These are phyloP conservation scores for Anoplopoma fimbria DNA, from an alignment of 2,113 vertebrate genomes.

Conservation along the genomic window DNA sequence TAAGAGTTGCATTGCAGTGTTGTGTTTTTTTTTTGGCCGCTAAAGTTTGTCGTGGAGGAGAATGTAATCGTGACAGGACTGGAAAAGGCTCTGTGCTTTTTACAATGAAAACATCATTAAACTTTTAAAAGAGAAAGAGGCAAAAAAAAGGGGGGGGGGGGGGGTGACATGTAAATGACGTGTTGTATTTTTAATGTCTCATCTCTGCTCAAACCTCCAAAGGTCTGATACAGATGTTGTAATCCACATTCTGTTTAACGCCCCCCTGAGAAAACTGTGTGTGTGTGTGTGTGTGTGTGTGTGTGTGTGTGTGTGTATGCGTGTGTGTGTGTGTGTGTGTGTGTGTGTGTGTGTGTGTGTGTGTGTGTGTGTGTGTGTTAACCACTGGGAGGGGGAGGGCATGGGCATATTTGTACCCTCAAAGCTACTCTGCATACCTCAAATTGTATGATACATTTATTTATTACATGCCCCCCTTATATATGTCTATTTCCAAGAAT, in stretches of 20 bases:
- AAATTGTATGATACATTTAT: constrained; percentile 77
- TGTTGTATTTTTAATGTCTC: constrained; percentile 58
- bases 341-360: neutral
- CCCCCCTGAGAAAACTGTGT: constrained; percentile 58
- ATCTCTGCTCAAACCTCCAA: constrained; percentile 46
- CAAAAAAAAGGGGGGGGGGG: neutral
- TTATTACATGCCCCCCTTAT: constrained; percentile 66
- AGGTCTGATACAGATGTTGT: constrained; percentile 60
- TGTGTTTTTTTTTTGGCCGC: neutral
- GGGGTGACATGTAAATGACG: constrained; percentile 16
- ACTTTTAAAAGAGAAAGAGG: constrained; percentile 15
- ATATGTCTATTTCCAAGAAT: constrained; percentile 76
- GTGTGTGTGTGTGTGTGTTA: constrained; percentile 27
- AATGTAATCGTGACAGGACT: constrained; percentile 29
- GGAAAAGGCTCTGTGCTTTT: constrained; percentile 38
- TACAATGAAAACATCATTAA: constrained; percentile 11
- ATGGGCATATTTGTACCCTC: constrained; percentile 71
- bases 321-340: neutral
- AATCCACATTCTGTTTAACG: constrained; percentile 53
- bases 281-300: constrained; percentile 23
- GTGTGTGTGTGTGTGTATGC: constrained; percentile 2
- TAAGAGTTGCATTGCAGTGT: neutral
- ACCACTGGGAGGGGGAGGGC: constrained; percentile 17
- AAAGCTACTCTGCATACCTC: constrained; percentile 82
- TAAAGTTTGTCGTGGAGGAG: neutral